These are phyloP conservation scores for Takifugu flavidus DNA, from an alignment of 2,113 vertebrate genomes.

Conservation along the genomic window DNA sequence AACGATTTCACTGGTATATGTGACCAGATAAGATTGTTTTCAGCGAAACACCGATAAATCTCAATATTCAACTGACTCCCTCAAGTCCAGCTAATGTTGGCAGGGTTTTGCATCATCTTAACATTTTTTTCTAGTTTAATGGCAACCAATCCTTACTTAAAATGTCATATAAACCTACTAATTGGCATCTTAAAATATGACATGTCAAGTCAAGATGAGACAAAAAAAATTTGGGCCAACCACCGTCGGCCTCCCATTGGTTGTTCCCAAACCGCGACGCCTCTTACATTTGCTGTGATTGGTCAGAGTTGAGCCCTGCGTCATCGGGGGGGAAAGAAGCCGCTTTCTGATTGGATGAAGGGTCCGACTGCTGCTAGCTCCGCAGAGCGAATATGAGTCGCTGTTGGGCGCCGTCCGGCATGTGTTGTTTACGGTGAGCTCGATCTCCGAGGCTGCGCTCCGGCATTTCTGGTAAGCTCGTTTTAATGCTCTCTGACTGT, in stretches of 20 bases:
- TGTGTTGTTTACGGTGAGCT: slow-evolving; percentile 52
- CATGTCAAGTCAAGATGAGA: too few species aligned
- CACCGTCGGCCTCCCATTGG: slow-evolving; percentile 38
- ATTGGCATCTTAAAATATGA: too few species aligned
- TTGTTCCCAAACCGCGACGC: not conserved
- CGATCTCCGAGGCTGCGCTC: not conserved
- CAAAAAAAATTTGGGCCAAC: slow-evolving; percentile 1
- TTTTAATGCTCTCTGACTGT: fast-evolving
- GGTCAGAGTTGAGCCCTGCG: slow-evolving; percentile 17
- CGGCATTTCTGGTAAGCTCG: slow-evolving; percentile 35
- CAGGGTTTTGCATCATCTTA: too few species aligned
- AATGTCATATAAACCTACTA: too few species aligned
- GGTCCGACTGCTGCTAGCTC: slow-evolving; percentile 24
- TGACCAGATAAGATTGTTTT: not conserved
- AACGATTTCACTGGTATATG: not conserved
- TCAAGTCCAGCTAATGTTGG: too few species aligned
- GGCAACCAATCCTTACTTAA: too few species aligned
- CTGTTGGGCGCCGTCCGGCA: slow-evolving; percentile 58
- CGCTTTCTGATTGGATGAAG: slow-evolving; percentile 46
- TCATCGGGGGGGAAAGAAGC: slow-evolving; percentile 14
- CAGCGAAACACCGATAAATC: not conserved
- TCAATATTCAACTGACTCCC: not conserved
- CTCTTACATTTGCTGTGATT: slow-evolving; percentile 25
- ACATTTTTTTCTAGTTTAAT: too few species aligned
- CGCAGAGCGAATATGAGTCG: slow-evolving; percentile 26